These are phyloP conservation scores for Halictus quadricinctus DNA, from an alignment of 2,888 invertebrate genomes.

Conservation along the genomic window DNA sequence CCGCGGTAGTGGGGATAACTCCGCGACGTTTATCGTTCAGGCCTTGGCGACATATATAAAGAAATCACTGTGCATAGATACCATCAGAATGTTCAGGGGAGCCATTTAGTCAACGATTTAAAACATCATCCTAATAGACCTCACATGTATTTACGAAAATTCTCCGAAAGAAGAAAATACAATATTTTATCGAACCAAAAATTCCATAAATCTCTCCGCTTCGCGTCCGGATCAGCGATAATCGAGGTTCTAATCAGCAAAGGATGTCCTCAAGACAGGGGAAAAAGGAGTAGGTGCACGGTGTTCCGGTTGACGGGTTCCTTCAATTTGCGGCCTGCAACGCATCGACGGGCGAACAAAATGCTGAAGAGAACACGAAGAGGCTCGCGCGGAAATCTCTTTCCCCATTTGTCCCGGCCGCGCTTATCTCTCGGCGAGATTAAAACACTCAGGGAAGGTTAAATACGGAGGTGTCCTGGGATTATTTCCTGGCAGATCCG, in stretches of 20 bases:
- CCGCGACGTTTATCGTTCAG: too few relatives aligned
- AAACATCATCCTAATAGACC: too few relatives aligned
- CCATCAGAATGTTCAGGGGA: too few relatives aligned
- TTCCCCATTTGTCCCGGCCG: neutral
- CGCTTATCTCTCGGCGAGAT: conserved; percentile 21
- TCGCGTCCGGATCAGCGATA: too few relatives aligned
- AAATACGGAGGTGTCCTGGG: conserved; percentile 14
- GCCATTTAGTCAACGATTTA: too few relatives aligned
- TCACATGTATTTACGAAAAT: too few relatives aligned
- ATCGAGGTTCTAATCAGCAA: conserved; percentile 42
- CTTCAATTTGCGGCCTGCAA: conserved; percentile 2
- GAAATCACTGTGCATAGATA: neutral
- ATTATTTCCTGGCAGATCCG: conserved; percentile 7
- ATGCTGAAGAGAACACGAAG: neutral
- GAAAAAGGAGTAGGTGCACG: neutral
- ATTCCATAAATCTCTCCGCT: too few relatives aligned
- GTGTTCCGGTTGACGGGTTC: conserved; percentile 19
- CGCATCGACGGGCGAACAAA: conserved; percentile 15
- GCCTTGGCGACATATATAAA: too few relatives aligned
- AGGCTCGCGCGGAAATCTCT: neutral
- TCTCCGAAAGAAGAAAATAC: too few relatives aligned
- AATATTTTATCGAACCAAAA: too few relatives aligned
- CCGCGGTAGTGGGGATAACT: too few relatives aligned
- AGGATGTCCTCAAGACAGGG: neutral
- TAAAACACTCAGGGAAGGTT: conserved; percentile 32